phyloP scores from a whole-genome alignment of 2,888 invertebrate species.

The Sphecodes monilicornis region DNA sequence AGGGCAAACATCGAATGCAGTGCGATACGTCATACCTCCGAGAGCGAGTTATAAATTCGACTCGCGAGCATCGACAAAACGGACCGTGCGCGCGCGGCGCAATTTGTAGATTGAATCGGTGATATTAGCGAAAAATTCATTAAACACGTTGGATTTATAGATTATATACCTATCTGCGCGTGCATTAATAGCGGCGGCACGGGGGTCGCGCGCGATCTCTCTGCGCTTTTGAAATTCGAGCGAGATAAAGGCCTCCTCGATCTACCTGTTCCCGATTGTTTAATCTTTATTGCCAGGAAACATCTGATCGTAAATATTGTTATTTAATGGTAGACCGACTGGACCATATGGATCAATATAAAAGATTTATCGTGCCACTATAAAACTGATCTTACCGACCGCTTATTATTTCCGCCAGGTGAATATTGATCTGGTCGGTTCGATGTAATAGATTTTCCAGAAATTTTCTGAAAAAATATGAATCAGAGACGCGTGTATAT shows the following conservation, averaged over 20 bases:
- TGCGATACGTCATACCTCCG: slow-evolving; percentile 75
- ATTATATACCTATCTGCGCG: slow-evolving; percentile 59
- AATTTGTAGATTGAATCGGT: slow-evolving; percentile 74
- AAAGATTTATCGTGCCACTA: slow-evolving; percentile 63
- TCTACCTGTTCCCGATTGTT: slow-evolving; percentile 68
- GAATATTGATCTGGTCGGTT: slow-evolving; percentile 54
- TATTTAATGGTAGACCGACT: slow-evolving; percentile 68
- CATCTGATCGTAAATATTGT: slow-evolving; percentile 69
- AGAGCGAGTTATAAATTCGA: slow-evolving; percentile 74
- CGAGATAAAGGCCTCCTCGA: slow-evolving; percentile 67
- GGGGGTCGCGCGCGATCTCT: not conserved
- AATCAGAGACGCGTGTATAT: not conserved
- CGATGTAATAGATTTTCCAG: slow-evolving; percentile 17
- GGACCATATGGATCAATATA: slow-evolving; percentile 63
- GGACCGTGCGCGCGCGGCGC: slow-evolving; percentile 32
- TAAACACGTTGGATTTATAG: slow-evolving; percentile 73
- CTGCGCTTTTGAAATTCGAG: slow-evolving; percentile 64
- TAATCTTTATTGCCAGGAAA: slow-evolving; percentile 70
- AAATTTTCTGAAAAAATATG: slow-evolving; percentile 15
- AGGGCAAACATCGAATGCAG: slow-evolving; percentile 67
- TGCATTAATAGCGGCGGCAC: slow-evolving; percentile 55
- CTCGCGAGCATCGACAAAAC: slow-evolving; percentile 64
- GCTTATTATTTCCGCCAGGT: slow-evolving; percentile 50
- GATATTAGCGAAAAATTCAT: slow-evolving; percentile 78
- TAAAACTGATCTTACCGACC: slow-evolving; percentile 67